phyloP scores from a whole-genome alignment of 1,140 invertebrate species.

The Cyrtorhinus lividipennis region DNA sequence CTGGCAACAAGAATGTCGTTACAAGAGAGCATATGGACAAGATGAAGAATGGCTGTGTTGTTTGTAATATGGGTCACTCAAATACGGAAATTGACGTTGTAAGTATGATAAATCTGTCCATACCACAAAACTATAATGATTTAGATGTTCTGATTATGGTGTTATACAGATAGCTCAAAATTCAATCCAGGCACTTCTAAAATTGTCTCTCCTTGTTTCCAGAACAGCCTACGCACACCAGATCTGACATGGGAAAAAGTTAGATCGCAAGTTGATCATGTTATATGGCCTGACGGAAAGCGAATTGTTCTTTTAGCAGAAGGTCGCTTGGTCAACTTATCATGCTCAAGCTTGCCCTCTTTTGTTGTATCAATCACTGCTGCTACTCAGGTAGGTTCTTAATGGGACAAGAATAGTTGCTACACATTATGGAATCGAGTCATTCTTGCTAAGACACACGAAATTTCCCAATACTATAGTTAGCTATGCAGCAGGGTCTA shows the following conservation, averaged over 20 bases:
- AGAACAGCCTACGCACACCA: constrained; percentile 82
- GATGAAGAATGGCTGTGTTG: constrained; percentile 91
- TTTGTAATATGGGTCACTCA: constrained; percentile 97
- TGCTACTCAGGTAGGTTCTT: constrained; percentile 72
- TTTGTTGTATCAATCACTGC: constrained; percentile 94
- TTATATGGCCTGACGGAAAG: constrained; percentile 90
- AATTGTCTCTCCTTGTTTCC: too few relatives aligned
- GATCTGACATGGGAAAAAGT: constrained; percentile 96
- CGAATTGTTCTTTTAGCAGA: constrained; percentile 84
- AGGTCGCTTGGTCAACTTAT: constrained; percentile 87
- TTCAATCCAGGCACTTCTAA: too few relatives aligned
- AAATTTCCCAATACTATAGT: too few relatives aligned
- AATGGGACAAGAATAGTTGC: too few relatives aligned
- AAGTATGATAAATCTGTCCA: too few relatives aligned
- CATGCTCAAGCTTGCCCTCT: constrained; percentile 92
- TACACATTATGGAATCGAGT: too few relatives aligned
- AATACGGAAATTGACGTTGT: constrained; percentile 97
- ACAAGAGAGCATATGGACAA: constrained; percentile 90
- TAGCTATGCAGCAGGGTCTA: too few relatives aligned
- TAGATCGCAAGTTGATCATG: constrained; percentile 90
- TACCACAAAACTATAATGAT: too few relatives aligned
- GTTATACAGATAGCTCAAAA: too few relatives aligned
- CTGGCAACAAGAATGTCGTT: constrained; percentile 93
- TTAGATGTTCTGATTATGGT: too few relatives aligned
- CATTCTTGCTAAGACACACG: too few relatives aligned